A percentile compares a stretch with the other conserved stretches of the same genome.
These are phyloP conservation scores for Gymnocephalus cernua DNA, from an alignment of 2,113 vertebrate species.

Conservation along the genomic window DNA sequence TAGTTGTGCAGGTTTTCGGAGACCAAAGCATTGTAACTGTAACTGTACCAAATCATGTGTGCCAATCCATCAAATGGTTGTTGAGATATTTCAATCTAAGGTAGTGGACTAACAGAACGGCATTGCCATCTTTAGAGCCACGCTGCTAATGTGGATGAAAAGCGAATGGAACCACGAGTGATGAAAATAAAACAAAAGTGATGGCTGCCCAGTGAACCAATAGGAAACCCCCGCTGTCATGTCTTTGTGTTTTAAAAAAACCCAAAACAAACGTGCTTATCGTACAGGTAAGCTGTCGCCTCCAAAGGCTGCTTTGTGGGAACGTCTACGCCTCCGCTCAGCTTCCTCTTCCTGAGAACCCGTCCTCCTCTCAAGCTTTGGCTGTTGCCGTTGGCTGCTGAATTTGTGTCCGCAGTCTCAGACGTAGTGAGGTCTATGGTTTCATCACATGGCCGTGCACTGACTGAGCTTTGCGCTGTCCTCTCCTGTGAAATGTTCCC, in stretches of 20 bases:
- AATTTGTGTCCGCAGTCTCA: conserved; percentile 27
- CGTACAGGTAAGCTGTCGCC: conserved; percentile 64
- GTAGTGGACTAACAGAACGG: neutral
- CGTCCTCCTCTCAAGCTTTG: conserved; percentile 49
- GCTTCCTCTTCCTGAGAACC: conserved; percentile 74
- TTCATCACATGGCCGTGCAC: conserved; percentile 28
- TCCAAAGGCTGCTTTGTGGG: conserved; percentile 61
- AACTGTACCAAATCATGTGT: too few species aligned
- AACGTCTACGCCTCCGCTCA: conserved; percentile 60
- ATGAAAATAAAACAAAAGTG: neutral
- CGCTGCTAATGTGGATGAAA: neutral
- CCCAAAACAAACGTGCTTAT: neutral
- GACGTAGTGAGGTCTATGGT: conserved; percentile 69
- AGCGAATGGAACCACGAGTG: neutral
- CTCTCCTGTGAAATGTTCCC: conserved; percentile 49
- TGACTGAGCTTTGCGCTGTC: conserved; percentile 26
- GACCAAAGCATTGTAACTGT: neutral
- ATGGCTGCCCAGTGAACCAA: neutral
- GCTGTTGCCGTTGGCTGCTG: conserved; percentile 51
- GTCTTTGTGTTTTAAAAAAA: neutral
- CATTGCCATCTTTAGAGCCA: neutral
- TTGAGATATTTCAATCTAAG: neutral
- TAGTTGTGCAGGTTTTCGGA: neutral
- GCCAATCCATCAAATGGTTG: neutral
- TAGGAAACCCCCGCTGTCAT: neutral